Conservation (phyloP, 37 sponge, comb jelly and placozoan genomes). For the Diacarnus erythraeanus region DNA sequence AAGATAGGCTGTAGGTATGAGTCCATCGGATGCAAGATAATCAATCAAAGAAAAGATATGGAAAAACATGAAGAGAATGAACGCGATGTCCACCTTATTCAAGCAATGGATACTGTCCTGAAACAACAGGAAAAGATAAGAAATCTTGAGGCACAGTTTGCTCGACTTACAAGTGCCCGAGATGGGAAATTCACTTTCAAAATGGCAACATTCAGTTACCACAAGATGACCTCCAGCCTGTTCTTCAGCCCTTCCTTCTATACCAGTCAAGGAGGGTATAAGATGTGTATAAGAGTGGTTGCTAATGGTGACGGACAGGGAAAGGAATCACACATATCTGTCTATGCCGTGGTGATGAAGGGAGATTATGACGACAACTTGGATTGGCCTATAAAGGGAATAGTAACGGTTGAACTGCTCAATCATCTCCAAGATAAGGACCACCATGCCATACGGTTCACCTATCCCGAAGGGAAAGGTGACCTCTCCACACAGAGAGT, state of each 20-base stretch:
- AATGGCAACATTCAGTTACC: background rate
- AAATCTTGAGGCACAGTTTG: background rate
- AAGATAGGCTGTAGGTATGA: slow-evolving; percentile 21
- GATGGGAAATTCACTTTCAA: background rate
- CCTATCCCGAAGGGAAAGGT: background rate
- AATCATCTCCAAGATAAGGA: slow-evolving; percentile 35
- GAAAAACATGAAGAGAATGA: slow-evolving; percentile 8
- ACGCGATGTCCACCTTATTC: background rate
- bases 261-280: slow-evolving; percentile 22
- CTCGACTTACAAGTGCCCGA: background rate
- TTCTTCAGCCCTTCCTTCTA: slow-evolving; percentile 37
- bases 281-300: slow-evolving; percentile 43
- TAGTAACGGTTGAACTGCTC: slow-evolving; percentile 33
- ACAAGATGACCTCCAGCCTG: background rate
- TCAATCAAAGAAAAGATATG: slow-evolving; percentile 3
- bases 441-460: slow-evolving; percentile 20
- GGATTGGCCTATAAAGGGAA: slow-evolving; percentile 26
- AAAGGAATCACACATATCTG: slow-evolving; percentile 36
- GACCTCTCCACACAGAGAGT: slow-evolving; percentile 11
- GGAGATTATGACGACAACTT: slow-evolving; percentile 45
- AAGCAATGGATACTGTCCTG: background rate
- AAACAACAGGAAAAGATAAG: slow-evolving; percentile 1
- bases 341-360: slow-evolving; percentile 38
- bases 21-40: slow-evolving; percentile 16
- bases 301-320: slow-evolving; percentile 44